Base-by-base conservation (phyloP, 2,888 invertebrate genomes). In the Flexamia atlantica region DNA sequence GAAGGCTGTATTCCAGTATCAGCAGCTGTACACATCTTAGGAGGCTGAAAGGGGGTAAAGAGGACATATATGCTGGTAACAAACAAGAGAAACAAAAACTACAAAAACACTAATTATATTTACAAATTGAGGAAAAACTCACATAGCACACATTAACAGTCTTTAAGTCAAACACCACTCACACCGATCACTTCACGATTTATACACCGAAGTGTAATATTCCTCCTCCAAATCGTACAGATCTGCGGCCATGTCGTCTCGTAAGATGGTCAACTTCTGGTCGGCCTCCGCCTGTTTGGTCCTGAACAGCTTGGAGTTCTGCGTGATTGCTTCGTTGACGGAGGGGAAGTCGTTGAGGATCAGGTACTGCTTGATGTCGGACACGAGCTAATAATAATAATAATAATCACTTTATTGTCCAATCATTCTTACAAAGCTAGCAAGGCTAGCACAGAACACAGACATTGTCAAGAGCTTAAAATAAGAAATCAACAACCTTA, bases 331-430 rank as follows among this genome's bases (percentile, higher is more conserved):
- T 89, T 99, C 98, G 90, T 99, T 99, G 0, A 99, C 97, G 0
- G 98, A 98, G 68, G 98, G 98, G 89, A 99, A 99, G 91, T 99
- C 99, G 90, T 99, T 99, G 25, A 99, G 92, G 88, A 99, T 98
- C 68, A 99, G 92, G 90, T 99, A 99, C 89, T 99, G 99, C 89
- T 99, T 99, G 86, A 99, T 97, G 90, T 99, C 99, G 0, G 98
- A 97, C 0, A 99, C 98, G 36, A 99, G 92, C 90, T n/a, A n/a
- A n/a, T n/a, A n/a, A n/a, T n/a, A n/a, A n/a, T n/a, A n/a, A n/a
- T n/a, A n/a, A n/a, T n/a, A n/a, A n/a, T n/a, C n/a, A n/a, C n/a
- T n/a, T n/a, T n/a, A n/a, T n/a, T n/a, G n/a, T n/a, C n/a, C n/a
- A n/a, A n/a, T n/a, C n/a, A n/a, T n/a, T n/a, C n/a, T n/a, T n/a